These are phyloP conservation scores for Eclectus roratus DNA, from an alignment of 2,113 vertebrate genomes.

Conservation along the genomic window DNA sequence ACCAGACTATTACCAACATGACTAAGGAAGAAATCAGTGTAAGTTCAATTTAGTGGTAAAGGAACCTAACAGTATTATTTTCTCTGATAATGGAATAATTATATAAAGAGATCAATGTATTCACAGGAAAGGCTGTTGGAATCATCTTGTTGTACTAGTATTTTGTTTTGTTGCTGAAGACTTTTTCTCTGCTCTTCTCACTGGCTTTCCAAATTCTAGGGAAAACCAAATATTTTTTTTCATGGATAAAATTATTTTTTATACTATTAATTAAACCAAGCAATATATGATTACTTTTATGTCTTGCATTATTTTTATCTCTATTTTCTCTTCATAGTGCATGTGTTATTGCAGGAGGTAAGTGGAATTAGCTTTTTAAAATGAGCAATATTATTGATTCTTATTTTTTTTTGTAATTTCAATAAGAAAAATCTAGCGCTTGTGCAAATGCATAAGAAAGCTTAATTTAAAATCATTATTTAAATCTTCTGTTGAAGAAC, in stretches of 20 bases:
- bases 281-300: not conserved
- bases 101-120: not conserved
- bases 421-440: not conserved
- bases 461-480: not conserved
- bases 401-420: not conserved
- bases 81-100: constrained; percentile 25
- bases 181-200: not conserved
- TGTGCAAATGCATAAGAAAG: not conserved
- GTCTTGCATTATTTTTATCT: not conserved
- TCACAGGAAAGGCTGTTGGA: not conserved
- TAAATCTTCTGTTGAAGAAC: not conserved
- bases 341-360: not conserved
- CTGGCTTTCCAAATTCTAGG: not conserved
- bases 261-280: not conserved
- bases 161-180: not conserved
- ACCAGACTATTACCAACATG: not conserved
- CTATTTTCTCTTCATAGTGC: not conserved
- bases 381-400: not conserved
- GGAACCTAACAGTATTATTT: not conserved
- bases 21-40: not conserved
- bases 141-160: not conserved
- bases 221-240: not conserved
- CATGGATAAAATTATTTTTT: not conserved
- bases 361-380: not conserved
- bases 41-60: constrained; percentile 9